phyloP scores from a whole-genome alignment of 2,888 invertebrate species.

The Heliconius ismenius region DNA sequence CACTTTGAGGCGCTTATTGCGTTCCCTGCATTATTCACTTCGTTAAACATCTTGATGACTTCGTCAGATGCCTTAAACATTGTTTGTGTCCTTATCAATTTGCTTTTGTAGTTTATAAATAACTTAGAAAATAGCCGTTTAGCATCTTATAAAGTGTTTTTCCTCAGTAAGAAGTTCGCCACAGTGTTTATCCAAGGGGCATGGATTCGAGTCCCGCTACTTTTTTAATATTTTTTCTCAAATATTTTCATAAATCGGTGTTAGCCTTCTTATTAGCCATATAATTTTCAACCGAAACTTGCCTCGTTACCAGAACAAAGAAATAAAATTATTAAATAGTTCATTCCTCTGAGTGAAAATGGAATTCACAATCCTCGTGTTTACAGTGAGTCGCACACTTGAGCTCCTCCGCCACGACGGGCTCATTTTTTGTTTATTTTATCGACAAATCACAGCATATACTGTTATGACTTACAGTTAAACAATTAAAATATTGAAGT shows the following conservation, averaged over 20 bases:
- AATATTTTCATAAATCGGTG: background rate
- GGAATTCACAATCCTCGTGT: no score
- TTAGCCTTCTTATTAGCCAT: background rate
- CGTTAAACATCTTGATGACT: slow-evolving; percentile 33
- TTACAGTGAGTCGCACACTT: no score
- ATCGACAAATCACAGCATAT: no score
- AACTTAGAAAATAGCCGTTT: background rate
- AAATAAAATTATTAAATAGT: no score
- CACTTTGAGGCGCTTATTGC: slow-evolving; percentile 27
- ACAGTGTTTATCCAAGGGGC: background rate
- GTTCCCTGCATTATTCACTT: slow-evolving; percentile 23
- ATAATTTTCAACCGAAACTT: background rate
- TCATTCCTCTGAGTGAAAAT: no score
- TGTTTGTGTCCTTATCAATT: slow-evolving; percentile 18
- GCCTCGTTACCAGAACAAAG: no score
- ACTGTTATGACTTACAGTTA: no score
- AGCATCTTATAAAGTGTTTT: background rate
- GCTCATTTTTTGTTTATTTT: no score
- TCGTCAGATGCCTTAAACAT: slow-evolving; percentile 21
- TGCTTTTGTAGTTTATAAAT: slow-evolving; percentile 11
- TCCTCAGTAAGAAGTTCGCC: background rate
- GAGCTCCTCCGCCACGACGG: no score
- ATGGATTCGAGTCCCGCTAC: background rate
- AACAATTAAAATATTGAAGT: no score
- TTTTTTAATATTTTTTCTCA: background rate